A percentile compares a stretch with the other conserved stretches of the same genome.
Conservation (phyloP, 2,888 invertebrate genomes). For the Saturnia japonica region DNA sequence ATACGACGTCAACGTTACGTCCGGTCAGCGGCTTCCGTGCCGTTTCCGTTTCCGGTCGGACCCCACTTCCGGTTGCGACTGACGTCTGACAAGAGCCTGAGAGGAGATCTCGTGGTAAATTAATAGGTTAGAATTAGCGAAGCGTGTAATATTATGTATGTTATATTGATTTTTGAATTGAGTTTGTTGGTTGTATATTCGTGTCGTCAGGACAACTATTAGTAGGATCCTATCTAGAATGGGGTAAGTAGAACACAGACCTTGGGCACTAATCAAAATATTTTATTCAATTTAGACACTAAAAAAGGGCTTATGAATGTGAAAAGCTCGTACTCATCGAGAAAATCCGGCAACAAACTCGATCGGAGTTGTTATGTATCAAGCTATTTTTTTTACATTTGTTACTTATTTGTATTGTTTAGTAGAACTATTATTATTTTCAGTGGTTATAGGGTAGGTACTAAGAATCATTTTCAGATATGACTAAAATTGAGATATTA, state of each 20-base stretch:
- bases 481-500: no score
- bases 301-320: background rate
- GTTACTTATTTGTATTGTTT: no score
- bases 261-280: background rate
- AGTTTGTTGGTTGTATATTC: background rate
- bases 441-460: no score
- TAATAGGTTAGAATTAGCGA: slow-evolving; percentile 22
- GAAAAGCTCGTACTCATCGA: no score
- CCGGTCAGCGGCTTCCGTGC: slow-evolving; percentile 63
- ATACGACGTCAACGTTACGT: slow-evolving; percentile 57
- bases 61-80: slow-evolving; percentile 48
- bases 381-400: no score
- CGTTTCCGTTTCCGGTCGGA: slow-evolving; percentile 52
- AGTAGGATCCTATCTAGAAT: no score
- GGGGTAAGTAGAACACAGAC: no score
- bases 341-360: no score
- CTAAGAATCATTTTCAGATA: no score
- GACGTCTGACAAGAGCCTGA: slow-evolving; percentile 29
- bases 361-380: no score
- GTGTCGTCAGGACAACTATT: no score
- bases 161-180: background rate
- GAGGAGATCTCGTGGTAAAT: slow-evolving; percentile 31
- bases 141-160: background rate
- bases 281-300: background rate
- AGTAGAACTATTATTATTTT: no score